Conservation (phyloP, 2,797 vertebrate species). For the Phoebastria nigripes region DNA sequence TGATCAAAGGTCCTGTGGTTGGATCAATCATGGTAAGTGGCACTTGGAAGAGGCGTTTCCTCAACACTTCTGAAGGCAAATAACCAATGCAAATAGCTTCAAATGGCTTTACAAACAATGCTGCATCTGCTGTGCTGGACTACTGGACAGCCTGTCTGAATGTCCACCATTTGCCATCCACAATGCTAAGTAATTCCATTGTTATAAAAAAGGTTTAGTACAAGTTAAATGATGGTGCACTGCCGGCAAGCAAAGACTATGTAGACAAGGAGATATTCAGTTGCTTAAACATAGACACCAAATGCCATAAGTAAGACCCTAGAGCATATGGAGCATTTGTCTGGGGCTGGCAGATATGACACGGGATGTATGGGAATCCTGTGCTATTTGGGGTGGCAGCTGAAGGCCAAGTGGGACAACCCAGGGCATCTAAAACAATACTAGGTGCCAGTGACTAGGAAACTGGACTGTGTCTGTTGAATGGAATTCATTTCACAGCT, state of each 20-base stretch:
- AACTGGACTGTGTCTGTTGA: background rate
- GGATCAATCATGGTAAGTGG: conserved; percentile 92
- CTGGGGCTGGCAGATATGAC: background rate
- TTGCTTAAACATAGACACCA: background rate
- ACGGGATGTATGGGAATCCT: background rate
- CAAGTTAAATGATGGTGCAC: background rate
- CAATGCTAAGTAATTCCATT: background rate
- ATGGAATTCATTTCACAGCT: background rate
- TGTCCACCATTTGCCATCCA: accelerated
- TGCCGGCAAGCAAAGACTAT: background rate
- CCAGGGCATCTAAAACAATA: background rate
- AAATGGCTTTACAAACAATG: background rate
- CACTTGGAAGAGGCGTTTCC: background rate
- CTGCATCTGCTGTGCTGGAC: background rate
- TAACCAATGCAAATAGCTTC: background rate
- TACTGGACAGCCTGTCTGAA: background rate
- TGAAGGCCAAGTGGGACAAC: background rate
- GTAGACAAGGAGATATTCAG: background rate
- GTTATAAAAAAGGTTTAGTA: background rate
- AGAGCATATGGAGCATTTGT: background rate
- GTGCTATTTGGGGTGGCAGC: background rate
- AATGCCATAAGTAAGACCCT: background rate
- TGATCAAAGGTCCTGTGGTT: conserved; percentile 96
- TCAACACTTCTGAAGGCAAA: background rate
- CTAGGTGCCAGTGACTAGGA: background rate